Evolutionary conservation across 1,140 invertebrate species (phyloP), one percentile per base, ranked within the genome.

Genomic region (Aporrectodea caliginosa): DNA sequence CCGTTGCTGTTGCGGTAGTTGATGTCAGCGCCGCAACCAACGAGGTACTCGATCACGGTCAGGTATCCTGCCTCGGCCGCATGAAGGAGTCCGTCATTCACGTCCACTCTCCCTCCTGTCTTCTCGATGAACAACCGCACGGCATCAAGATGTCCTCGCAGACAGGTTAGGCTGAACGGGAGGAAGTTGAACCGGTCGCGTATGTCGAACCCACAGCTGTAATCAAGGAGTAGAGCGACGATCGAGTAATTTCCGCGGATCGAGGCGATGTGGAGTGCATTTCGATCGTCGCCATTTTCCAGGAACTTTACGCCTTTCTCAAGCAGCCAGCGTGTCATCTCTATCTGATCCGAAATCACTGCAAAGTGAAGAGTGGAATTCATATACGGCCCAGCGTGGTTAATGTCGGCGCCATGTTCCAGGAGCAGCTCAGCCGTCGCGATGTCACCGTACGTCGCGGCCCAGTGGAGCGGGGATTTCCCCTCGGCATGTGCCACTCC

Each of bases 341-440:
- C 34, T 30, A 35, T n/a, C 43, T 79, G 43, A n/a, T 74, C 72
- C 2, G 35, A 70, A 58, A 79, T 79, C 1, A 71, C 58, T 31
- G 78, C 78, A 68, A 75, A 79, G 70, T 79, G 78, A 16, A 79
- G 35, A 34, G 78, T 71, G 14, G 78, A 75, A n/a, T 79, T 31
- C 30, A 79, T 58, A 68, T 35, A 79, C 35, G 33, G 32, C 1
- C 78, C 78, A 16, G 58, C 73, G 34, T 71, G 73, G 35, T 79
- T 79, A n/a, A 79, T 35, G 34, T 79, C 78, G n/a, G 78, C 78
- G 22, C 78, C 78, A 16, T 75, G 72, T 1, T 27, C 30, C 22
- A 79, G 14, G 30, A 79, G 43, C 32, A 75, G 27, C 32, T 79
- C 35, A 16, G 78, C 78, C 27, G 35, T n/a, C 34, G 32, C 6